Base-by-base conservation (phyloP, 2,888 invertebrate genomes). In the Latrodectus hesperus region DNA sequence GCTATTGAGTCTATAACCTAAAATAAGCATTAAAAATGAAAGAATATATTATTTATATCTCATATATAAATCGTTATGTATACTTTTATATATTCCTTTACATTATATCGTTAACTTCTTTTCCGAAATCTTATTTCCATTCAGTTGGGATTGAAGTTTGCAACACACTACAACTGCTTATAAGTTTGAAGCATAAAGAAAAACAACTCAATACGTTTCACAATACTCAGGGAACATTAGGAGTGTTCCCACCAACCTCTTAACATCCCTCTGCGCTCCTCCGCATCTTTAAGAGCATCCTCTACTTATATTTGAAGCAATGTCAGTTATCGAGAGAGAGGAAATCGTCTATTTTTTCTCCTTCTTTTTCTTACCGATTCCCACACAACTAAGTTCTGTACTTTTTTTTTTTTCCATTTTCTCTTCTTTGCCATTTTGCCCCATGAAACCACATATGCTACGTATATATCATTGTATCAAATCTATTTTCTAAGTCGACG, bases 171-270 rank as follows among this genome's bases (percentile, higher is more conserved):
- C 6, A 38, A 6, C 4, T 38, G 6, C 38, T 38, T 38, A 38
- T 38, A 38, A 38, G 38, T 38, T 60, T 60, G 60, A 1, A n/a
- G 10, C 12, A n/a, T 16, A 60, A 16, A 60, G 60, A n/a, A n/a
- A 60, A 52, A 60, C 67, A 72, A 86, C 67, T 76, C 71, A 76
- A 76, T 76, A 81, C 80, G 75, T 81, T 81, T 81, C 81, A 17
- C 60, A 75, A 75, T 75, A 64, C 53, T 76, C n/a, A 11, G 60
- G 10, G 70, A 76, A 81, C 84, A 81, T 81, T 77, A 81, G 72
- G 67, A 81, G 72, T 73, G 73, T 87, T 87, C 86, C 86, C 86
- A 87, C 67, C 76, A 81, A 55, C 86, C 86, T 87, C 86, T 87
- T 87, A 87, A 72, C 76, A 72, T 72, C 76, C 79, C 71, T 52